These are phyloP conservation scores for Acyrthosiphon pisum DNA, from an alignment of 1,140 invertebrate species.

Conservation along the genomic window DNA sequence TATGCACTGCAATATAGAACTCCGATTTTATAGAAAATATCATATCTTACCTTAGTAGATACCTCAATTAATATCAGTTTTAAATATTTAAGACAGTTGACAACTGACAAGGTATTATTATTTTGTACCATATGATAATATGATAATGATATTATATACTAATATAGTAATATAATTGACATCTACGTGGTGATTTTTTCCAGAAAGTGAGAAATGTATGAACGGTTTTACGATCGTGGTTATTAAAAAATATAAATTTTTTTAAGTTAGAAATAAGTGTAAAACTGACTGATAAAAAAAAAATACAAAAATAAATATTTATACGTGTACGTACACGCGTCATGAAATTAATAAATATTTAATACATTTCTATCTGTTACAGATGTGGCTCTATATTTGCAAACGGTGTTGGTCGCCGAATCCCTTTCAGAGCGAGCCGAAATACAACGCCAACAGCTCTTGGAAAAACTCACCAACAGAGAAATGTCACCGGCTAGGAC, in stretches of 20 bases:
- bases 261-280: neutral
- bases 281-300: neutral
- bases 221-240: neutral
- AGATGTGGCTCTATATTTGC: constrained; percentile 36
- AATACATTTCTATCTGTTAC: neutral
- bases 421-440: constrained; percentile 38
- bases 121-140: no score
- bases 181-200: no score
- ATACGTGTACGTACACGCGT: neutral
- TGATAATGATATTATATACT: no score
- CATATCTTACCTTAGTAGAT: no score
- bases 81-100: no score
- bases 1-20: neutral
- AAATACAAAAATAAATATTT: neutral
- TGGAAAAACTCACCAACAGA: constrained; percentile 37
- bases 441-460: constrained; percentile 19
- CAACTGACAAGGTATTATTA: no score
- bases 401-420: constrained; percentile 44
- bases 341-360: neutral
- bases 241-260: neutral
- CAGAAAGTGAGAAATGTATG: neutral
- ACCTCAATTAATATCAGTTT: no score
- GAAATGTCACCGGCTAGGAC: constrained; percentile 3
- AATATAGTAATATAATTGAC: no score
- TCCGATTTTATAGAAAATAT: no score